A percentile compares a stretch with the other conserved stretches of the same genome.
Conservation (phyloP, 30 jellyfish, hydroid and myxozoan species). For the Hydractinia echinata region DNA sequence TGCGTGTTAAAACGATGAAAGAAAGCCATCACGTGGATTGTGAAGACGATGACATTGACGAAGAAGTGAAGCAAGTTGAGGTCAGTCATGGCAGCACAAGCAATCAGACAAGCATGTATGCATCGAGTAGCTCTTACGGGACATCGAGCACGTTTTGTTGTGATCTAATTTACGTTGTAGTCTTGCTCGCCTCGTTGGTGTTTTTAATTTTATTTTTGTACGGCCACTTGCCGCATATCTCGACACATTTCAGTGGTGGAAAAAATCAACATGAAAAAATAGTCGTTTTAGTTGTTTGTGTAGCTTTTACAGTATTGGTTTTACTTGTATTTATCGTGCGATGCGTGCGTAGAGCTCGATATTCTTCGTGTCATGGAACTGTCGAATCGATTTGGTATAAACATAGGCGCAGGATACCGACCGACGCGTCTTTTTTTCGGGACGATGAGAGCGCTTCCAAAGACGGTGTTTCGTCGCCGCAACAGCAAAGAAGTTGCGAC, state of each 20-base stretch:
- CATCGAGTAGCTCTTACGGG: not conserved
- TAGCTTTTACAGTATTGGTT: not conserved
- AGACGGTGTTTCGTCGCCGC: not conserved
- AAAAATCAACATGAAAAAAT: not conserved
- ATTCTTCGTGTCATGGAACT: not conserved
- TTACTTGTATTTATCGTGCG: not conserved
- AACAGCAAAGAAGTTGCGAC: not conserved
- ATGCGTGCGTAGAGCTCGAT: not conserved
- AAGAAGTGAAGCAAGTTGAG: slow-evolving; percentile 3
- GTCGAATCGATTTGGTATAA: not conserved
- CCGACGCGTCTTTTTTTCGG: not conserved
- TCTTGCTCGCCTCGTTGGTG: slow-evolving; percentile 1
- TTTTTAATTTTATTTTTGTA: not conserved
- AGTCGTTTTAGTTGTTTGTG: not conserved
- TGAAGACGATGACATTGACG: slow-evolving; percentile 14
- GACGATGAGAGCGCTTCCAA: not conserved
- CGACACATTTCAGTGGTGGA: not conserved
- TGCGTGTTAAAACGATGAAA: not conserved
- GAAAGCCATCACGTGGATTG: not conserved
- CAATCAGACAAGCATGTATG: slow-evolving; percentile 11
- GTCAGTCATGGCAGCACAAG: slow-evolving; percentile 34
- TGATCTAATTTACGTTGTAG: slow-evolving; percentile 1
- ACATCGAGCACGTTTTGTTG: not conserved
- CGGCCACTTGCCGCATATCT: slow-evolving; percentile 3
- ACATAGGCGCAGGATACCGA: slow-evolving; percentile 1